These are phyloP conservation scores for Microchirus variegatus DNA, from an alignment of 2,797 vertebrate species.

Conservation along the genomic window DNA sequence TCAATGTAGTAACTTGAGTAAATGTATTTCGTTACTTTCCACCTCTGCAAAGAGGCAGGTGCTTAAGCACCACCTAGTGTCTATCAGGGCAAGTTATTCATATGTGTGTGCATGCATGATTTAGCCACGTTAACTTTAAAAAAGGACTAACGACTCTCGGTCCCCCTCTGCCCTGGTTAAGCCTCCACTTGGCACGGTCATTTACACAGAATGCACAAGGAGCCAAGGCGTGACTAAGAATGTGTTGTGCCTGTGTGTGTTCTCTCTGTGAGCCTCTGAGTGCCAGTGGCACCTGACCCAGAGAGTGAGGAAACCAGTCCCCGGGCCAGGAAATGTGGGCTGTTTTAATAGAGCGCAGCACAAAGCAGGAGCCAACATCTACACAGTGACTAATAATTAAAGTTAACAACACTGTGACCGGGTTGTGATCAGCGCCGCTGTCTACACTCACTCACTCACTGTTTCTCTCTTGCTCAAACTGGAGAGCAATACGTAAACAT, in stretches of 20 bases:
- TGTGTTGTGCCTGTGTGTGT: conserved; percentile 26
- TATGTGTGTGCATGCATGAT: background rate
- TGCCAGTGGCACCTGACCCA: conserved; percentile 49
- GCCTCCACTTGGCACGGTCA: conserved; percentile 61
- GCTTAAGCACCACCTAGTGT: too few species aligned
- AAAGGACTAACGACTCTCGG: conserved; percentile 49
- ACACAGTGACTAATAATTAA: conserved; percentile 69
- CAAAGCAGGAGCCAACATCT: conserved; percentile 58
- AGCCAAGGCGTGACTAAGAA: conserved; percentile 58
- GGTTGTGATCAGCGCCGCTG: conserved; percentile 39
- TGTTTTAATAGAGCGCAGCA: conserved; percentile 51
- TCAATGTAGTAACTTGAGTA: too few species aligned
- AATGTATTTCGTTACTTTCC: too few species aligned
- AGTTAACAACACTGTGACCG: conserved; percentile 62
- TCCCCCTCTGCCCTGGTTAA: conserved; percentile 48
- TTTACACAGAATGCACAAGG: conserved; percentile 52
- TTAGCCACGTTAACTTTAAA: conserved; percentile 35
- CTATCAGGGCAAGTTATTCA: too few species aligned
- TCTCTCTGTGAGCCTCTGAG: conserved; percentile 21
- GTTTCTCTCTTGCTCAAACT: background rate
- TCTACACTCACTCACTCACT: conserved; percentile 28
- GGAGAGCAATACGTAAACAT: too few species aligned
- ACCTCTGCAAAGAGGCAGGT: too few species aligned
- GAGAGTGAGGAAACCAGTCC: conserved; percentile 56
- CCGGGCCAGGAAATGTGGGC: conserved; percentile 46